These are phyloP conservation scores for Vanessa atalanta DNA, from an alignment of 1,140 invertebrate genomes.

Conservation along the genomic window DNA sequence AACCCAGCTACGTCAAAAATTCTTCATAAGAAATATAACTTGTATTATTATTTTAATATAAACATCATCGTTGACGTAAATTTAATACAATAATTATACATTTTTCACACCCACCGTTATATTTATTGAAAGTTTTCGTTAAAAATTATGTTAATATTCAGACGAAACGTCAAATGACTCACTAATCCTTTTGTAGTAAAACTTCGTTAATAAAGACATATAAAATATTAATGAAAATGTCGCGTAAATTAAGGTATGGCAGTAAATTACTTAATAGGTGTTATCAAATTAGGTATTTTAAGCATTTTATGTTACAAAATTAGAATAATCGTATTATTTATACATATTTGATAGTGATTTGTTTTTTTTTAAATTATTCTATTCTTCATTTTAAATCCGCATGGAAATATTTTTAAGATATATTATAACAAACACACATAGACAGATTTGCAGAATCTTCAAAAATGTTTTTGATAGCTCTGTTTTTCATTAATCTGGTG, in stretches of 20 bases:
- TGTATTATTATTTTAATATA: too few relatives aligned
- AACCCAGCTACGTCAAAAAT: too few relatives aligned
- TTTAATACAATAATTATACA: background rate
- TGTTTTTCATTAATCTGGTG: constrained; percentile 31
- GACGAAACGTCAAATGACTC: constrained; percentile 21
- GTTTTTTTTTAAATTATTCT: background rate
- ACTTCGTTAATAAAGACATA: constrained; percentile 24
- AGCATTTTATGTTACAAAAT: constrained; percentile 16
- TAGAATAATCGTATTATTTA: constrained; percentile 10
- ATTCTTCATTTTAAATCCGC: too few relatives aligned
- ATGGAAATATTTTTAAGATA: too few relatives aligned
- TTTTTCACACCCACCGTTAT: constrained; percentile 27
- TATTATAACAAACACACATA: too few relatives aligned
- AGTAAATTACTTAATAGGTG: constrained; percentile 20
- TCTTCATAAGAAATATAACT: too few relatives aligned
- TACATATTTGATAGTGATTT: background rate
- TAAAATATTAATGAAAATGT: constrained; percentile 13
- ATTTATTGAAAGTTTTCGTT: constrained; percentile 24
- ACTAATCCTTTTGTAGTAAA: constrained; percentile 27
- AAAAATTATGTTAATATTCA: constrained; percentile 19
- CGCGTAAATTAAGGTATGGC: constrained; percentile 10
- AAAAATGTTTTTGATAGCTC: background rate
- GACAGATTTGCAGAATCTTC: too few relatives aligned
- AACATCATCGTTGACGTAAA: background rate
- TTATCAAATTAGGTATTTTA: constrained; percentile 15